Evolutionary conservation across 1,140 invertebrate species (phyloP), one percentile per base, ranked within the genome.

Genomic region (Bombus confusus): DNA sequence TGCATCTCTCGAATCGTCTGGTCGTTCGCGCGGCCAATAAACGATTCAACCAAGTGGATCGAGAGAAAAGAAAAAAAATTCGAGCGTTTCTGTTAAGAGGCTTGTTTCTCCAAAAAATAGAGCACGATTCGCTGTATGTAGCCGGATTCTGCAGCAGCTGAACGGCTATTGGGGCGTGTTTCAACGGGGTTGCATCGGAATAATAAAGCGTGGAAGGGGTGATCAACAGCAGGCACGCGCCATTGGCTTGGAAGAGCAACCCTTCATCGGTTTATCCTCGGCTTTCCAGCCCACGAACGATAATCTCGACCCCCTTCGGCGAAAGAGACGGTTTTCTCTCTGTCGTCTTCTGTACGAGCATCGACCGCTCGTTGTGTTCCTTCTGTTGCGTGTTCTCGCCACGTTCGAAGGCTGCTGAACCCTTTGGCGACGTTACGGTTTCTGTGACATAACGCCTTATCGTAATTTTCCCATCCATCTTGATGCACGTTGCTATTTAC

Each of bases 181-280:
- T 86, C 86, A 81, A 88, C 81, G 88, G 89, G 90, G 73, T 90
- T 89, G 86, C 86, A 86, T 86, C 77, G 62, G 64, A 86, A 88
- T 68, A 91, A 91, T 89, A 88, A 88, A 83, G 64, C 41, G 74
- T 59, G 68, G 83, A 88, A 87, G 87, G 87, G 91, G 62, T 85
- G 52, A 87, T 90, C 81, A 85, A 47, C 74, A 86, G 41, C 69
- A 75, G 90, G 90, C 92, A 94, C 93, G 92, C 91, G 91, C 91
- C 93, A 93, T 84, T 93, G 93, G 89, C 90, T 92, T 89, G 92
- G 92, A 94, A 93, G 89, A 93, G 88, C 88, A 91, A 92, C 92
- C 93, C 91, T 93, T 93, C 87, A 90, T 90, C 84, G 88, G 86
- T 85, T 87, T 93, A 91, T 91, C 91, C 90, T 86, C 82, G 91